Conservation (phyloP, 2,888 invertebrate genomes). For the Hypomecis atomaria region DNA sequence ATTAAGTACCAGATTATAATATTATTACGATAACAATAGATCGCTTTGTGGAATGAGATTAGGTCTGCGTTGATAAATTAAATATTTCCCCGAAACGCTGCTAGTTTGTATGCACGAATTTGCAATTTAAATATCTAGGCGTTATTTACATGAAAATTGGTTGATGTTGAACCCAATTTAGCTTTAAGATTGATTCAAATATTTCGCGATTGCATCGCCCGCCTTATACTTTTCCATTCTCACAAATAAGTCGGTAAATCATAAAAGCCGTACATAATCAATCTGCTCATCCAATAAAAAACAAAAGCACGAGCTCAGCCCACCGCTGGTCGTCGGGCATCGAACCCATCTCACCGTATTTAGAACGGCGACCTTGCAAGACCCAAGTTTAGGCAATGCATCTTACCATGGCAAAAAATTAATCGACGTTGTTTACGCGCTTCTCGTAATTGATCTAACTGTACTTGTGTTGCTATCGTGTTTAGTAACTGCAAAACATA, state of each 20-base stretch:
- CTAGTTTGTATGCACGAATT: not conserved
- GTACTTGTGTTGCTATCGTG: constrained; percentile 29
- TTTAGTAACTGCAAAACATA: constrained; percentile 3
- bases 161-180: not conserved
- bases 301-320: constrained; percentile 46
- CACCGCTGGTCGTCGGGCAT: constrained; percentile 61
- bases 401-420: constrained; percentile 27
- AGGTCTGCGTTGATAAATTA: not conserved
- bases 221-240: too few relatives aligned
- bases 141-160: not conserved
- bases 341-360: constrained; percentile 79
- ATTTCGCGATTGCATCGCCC: not conserved
- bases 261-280: constrained; percentile 6
- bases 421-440: constrained; percentile 23
- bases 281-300: constrained; percentile 14
- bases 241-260: not conserved
- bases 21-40: constrained; percentile 3
- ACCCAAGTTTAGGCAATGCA: constrained; percentile 38
- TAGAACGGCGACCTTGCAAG: constrained; percentile 75
- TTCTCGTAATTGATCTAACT: constrained; percentile 26
- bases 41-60: constrained; percentile 13
- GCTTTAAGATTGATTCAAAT: not conserved
- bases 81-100: not conserved
- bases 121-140: not conserved
- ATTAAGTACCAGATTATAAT: constrained; percentile 5